Conservation (phyloP, 1,140 invertebrate species). For the Gryllus bimaculatus region DNA sequence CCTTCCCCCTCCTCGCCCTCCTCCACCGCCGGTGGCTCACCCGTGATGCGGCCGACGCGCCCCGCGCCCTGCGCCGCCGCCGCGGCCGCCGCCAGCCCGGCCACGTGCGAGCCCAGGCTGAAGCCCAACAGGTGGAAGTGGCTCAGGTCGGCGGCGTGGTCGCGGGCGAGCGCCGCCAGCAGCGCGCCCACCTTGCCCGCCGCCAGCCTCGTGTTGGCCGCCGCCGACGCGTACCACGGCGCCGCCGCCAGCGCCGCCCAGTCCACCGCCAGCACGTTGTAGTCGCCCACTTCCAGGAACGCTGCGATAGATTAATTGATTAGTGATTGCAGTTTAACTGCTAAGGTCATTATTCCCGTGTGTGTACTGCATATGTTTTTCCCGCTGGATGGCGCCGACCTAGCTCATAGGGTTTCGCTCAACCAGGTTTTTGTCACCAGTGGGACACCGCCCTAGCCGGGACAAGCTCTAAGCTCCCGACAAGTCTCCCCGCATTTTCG, state of each 20-base stretch:
- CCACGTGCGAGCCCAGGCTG: conserved; percentile 23
- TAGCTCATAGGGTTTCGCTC: too few relatives aligned
- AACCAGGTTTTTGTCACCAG: too few relatives aligned
- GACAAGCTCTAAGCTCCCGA: too few relatives aligned
- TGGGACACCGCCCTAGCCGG: too few relatives aligned
- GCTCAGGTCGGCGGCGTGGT: not conserved
- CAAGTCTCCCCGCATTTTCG: too few relatives aligned
- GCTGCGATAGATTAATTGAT: not conserved
- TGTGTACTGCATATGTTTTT: too few relatives aligned
- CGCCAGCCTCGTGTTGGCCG: conserved; percentile 25
- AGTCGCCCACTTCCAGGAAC: conserved; percentile 18
- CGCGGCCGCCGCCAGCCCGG: conserved; percentile 17
- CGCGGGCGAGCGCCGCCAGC: conserved; percentile 6
- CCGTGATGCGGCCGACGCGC: not conserved
- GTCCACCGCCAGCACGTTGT: conserved; percentile 22
- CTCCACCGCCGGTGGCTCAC: not conserved
- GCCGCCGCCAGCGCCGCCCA: conserved; percentile 21
- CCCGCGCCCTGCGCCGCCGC: not conserved
- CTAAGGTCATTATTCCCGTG: too few relatives aligned
- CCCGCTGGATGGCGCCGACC: too few relatives aligned
- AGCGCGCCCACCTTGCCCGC: conserved; percentile 23
- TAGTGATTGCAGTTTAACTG: too few relatives aligned
- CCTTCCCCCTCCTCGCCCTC: too few relatives aligned
- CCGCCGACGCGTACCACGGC: conserved; percentile 29
- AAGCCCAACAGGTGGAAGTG: conserved; percentile 23